These are phyloP conservation scores for Caranx ignobilis DNA, from an alignment of 2,113 vertebrate species.

Conservation along the genomic window DNA sequence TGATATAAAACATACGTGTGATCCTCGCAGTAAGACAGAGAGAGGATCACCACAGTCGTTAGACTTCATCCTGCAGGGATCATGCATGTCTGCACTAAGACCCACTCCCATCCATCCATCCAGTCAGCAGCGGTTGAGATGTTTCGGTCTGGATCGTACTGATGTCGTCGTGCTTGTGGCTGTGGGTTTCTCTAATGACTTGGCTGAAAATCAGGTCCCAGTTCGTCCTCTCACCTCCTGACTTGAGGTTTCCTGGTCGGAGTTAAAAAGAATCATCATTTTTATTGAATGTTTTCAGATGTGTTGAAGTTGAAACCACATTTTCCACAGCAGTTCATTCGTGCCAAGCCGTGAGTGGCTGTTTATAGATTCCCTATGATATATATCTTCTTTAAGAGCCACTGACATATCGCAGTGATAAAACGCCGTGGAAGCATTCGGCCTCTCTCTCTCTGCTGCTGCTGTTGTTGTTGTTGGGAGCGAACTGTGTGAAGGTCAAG, in stretches of 20 bases:
- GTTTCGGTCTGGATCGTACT: no score
- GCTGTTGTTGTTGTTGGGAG: constrained; percentile 8
- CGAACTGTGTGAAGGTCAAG: constrained; percentile 63
- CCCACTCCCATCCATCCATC: no score
- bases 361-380: constrained; percentile 20
- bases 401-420: constrained; percentile 38
- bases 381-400: constrained; percentile 53
- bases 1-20: no score
- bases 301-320: neutral
- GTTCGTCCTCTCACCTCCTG: neutral
- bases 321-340: neutral
- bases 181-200: no score
- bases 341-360: neutral
- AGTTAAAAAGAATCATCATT: neutral
- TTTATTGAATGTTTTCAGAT: neutral
- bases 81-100: no score
- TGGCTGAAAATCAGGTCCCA: neutral
- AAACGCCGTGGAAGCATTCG: constrained; percentile 54
- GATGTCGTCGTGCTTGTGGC: no score
- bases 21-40: no score
- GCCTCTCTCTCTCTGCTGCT: neutral
- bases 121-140: no score
- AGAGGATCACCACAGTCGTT: no score
- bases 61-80: no score
- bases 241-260: neutral